Evolutionary conservation across 2,113 vertebrate genomes (phyloP), one percentile per base, ranked within the genome.

Genomic region (Typhlomys cinereus): DNA sequence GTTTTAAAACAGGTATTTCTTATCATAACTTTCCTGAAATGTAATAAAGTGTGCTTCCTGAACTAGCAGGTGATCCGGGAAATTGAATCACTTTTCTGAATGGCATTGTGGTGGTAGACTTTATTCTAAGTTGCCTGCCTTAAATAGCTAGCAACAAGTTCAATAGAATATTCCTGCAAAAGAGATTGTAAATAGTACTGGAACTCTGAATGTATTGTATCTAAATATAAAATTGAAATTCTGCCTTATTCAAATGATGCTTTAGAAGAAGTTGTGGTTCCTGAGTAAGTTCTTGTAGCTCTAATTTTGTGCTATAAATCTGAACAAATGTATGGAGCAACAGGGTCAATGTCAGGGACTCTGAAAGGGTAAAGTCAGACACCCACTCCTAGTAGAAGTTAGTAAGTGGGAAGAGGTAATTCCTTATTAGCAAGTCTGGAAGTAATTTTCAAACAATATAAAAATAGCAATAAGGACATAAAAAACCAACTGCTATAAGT

Each of bases 1-100:
- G 74, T 94, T 97, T 96, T 95, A 95, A 90, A 92, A 41, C 82
- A 94, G 93, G 5, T 67, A 7, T 15, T 93, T 87, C 78, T 96
- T 92, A 78, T 93, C 48, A 95, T 46, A 94, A 96, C 95, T 91
- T 88, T 23, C 89, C 90, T 82, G 7, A 88, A 66, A 90, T 9
- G 20, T 83, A 89, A 78, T 81, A 92, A 15, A 18, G 23, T 0
- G 0, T 94, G 17, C 91, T 97, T 96, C 93, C 50, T 91, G 62
- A 87, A 29, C 59, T 95, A 69, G 64, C 44, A 93, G n/a, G 11
- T 94, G 69, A 97, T 84, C 39, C 86, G 89, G 88, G 93, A 97
- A 95, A 96, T 93, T 88, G 59, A 96, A 94, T 85, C 67, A 46
- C 85, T 95, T 8, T 67, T 94, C 66, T 95, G 87, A 95, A 93